Conservation (phyloP, 2,888 invertebrate species). For the Thelaira solivaga region DNA sequence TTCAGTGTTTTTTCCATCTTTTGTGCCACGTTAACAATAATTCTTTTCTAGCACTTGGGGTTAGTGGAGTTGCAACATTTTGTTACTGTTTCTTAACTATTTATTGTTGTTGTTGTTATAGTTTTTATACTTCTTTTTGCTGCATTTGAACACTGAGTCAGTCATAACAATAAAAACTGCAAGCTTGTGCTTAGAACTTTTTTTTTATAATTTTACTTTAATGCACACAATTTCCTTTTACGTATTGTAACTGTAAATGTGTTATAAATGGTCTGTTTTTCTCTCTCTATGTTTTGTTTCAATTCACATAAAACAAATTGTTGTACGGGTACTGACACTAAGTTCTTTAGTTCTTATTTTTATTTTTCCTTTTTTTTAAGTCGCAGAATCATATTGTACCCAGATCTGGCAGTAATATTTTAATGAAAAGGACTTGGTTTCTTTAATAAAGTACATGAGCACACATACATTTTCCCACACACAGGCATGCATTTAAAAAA, state of each 20-base stretch:
- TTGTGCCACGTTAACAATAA: conserved; percentile 44
- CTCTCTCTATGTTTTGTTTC: neutral
- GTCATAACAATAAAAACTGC: conserved; percentile 24
- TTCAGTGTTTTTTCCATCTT: conserved; percentile 4
- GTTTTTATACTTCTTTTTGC: neutral
- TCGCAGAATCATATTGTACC: too few relatives aligned
- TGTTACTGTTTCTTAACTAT: neutral
- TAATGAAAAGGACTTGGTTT: too few relatives aligned
- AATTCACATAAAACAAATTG: neutral
- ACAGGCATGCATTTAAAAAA: too few relatives aligned
- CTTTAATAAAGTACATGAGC: too few relatives aligned
- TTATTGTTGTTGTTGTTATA: neutral
- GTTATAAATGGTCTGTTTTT: neutral
- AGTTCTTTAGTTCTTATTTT: too few relatives aligned
- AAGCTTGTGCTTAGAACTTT: conserved; percentile 7
- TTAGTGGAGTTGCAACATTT: conserved; percentile 20
- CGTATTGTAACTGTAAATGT: conserved; percentile 15
- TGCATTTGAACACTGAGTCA: conserved; percentile 19
- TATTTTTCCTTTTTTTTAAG: too few relatives aligned
- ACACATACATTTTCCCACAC: too few relatives aligned
- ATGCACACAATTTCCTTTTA: conserved; percentile 48
- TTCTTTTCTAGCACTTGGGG: neutral
- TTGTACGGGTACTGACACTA: too few relatives aligned
- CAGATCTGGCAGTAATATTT: too few relatives aligned
- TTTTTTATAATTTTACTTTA: conserved; percentile 7